phyloP scores from a whole-genome alignment of 2,797 vertebrate species.

The Coranthus polyacanthus region DNA sequence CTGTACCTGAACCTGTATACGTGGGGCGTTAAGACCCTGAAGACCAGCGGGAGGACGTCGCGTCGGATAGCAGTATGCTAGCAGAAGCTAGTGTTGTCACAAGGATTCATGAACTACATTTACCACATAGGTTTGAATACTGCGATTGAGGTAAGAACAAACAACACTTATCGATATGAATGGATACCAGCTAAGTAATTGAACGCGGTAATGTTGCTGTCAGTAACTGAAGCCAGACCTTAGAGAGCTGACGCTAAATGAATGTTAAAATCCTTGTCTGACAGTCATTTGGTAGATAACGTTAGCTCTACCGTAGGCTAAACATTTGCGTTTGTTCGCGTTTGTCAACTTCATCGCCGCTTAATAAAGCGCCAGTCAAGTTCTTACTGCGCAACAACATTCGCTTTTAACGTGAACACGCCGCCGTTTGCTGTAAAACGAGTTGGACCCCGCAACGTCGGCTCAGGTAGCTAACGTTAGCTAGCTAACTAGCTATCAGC shows the following conservation, averaged over 20 bases:
- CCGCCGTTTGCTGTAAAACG: neutral
- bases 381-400: neutral
- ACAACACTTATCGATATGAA: neutral
- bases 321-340: neutral
- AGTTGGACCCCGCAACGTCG: neutral
- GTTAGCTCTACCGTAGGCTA: slow-evolving; percentile 38
- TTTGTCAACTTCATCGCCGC: neutral
- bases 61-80: slow-evolving; percentile 55
- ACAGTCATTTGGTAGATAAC: slow-evolving; percentile 30
- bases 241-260: slow-evolving; percentile 1
- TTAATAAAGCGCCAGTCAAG: rapidly evolving
- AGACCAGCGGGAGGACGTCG: slow-evolving; percentile 9
- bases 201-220: neutral
- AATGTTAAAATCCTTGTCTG: slow-evolving; percentile 11
- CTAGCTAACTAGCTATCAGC: slow-evolving; percentile 38
- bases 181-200: too few species aligned
- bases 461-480: slow-evolving; percentile 4
- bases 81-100: slow-evolving; percentile 54
- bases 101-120: slow-evolving; percentile 64
- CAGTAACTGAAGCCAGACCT: neutral
- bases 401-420: too few species aligned
- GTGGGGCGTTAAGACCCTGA: slow-evolving; percentile 55
- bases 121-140: slow-evolving; percentile 32
- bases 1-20: too few species aligned
- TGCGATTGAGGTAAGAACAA: slow-evolving; percentile 72